Conservation (phyloP, 1,140 invertebrate genomes). For the Phymorhynchus buccinoides region DNA sequence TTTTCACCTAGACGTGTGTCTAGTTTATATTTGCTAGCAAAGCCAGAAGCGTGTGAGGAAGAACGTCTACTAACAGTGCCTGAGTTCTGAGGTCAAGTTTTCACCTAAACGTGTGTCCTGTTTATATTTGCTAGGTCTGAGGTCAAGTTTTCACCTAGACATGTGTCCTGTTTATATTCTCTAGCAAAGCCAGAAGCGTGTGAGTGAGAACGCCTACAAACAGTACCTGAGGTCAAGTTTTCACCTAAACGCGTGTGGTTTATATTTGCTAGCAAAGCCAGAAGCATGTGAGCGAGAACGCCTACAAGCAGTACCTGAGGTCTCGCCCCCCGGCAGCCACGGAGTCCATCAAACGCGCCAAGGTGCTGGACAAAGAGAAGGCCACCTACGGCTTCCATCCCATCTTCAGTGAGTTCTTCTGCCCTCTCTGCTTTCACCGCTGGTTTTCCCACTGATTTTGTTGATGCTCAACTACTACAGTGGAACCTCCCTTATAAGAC, state of each 20-base stretch:
- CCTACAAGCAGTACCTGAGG: constrained; percentile 90
- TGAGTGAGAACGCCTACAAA: constrained; percentile 90
- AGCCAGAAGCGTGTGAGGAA: no score
- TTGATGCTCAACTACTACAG: no score
- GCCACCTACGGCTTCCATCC: constrained; percentile 78
- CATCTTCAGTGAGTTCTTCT: constrained; percentile 73
- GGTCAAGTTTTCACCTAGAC: no score
- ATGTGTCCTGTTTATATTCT: constrained; percentile 67
- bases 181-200: constrained; percentile 85
- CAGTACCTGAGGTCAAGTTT: constrained; percentile 91
- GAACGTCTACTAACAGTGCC: no score
- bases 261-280: constrained; percentile 83
- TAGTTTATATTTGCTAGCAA: no score
- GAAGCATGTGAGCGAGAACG: constrained; percentile 86
- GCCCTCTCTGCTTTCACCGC: neutral
- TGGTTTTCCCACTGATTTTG: neutral
- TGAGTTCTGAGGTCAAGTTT: no score
- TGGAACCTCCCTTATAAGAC: no score
- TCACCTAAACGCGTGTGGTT: no score
- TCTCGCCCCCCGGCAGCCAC: constrained; percentile 88
- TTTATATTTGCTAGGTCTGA: no score
- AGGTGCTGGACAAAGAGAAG: constrained; percentile 72
- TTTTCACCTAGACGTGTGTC: no score
- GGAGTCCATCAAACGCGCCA: constrained; percentile 90
- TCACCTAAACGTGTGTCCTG: no score